phyloP scores from a whole-genome alignment of 2,797 vertebrate species.

The Tokudaia muenninki region DNA sequence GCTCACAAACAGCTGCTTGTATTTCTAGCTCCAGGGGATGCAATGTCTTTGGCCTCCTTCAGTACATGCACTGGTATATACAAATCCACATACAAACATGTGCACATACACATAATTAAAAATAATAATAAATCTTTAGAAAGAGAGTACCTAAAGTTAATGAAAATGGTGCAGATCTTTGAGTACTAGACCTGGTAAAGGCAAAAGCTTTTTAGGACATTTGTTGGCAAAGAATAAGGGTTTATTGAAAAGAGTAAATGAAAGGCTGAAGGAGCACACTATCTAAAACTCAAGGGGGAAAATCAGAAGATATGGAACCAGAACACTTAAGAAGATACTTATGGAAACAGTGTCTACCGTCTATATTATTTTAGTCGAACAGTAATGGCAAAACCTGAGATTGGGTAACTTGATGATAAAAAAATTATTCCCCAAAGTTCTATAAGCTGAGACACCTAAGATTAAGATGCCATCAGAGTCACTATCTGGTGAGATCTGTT shows the following conservation, averaged over 20 bases:
- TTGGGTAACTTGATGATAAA: neutral
- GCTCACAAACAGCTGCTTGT: neutral
- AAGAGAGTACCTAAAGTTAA: neutral
- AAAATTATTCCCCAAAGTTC: neutral
- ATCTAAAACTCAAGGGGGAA: constrained; percentile 10
- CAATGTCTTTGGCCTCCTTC: neutral
- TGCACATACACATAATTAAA: neutral
- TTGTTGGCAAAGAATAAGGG: neutral
- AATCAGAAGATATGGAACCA: neutral
- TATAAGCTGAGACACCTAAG: neutral
- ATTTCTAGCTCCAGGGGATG: neutral
- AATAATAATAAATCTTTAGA: neutral
- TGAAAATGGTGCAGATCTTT: neutral
- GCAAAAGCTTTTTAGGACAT: neutral
- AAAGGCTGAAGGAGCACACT: neutral
- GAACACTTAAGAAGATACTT: neutral
- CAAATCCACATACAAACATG: neutral
- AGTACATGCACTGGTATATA: neutral
- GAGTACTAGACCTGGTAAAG: neutral
- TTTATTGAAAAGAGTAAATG: neutral
- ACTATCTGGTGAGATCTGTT: neutral
- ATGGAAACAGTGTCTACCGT: neutral
- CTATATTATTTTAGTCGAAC: neutral
- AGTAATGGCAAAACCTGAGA: neutral
- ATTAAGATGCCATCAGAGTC: neutral